phyloP scores from a whole-genome alignment of 2,888 invertebrate genomes.

The Ormia ochracea region DNA sequence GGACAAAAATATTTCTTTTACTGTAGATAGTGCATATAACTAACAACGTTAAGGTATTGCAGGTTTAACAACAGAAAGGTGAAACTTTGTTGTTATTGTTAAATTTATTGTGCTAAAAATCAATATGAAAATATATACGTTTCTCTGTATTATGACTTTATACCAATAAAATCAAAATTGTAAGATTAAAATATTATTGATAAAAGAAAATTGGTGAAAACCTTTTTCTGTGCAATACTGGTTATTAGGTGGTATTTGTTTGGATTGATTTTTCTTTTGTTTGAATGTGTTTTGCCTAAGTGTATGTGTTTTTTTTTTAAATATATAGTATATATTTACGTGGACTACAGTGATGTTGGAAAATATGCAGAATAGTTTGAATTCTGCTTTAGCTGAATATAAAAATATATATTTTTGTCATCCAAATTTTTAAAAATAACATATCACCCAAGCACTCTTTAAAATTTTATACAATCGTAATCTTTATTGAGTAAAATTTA shows the following conservation, averaged over 20 bases:
- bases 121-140: conserved; percentile 27
- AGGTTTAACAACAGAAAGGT: conserved; percentile 51
- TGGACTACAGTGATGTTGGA: conserved; percentile 39
- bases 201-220: conserved; percentile 21
- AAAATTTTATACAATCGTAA: no score
- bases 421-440: no score
- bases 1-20: not conserved
- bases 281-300: not conserved
- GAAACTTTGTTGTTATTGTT: conserved; percentile 58
- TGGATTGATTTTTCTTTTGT: conserved; percentile 48
- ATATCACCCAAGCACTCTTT: no score
- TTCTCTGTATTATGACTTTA: not conserved
- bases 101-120: conserved; percentile 51
- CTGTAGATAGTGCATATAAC: not conserved
- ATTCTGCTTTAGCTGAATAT: no score
- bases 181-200: not conserved
- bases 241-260: conserved; percentile 49
- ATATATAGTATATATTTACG: conserved; percentile 44
- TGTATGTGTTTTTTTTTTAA: conserved; percentile 5
- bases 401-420: no score
- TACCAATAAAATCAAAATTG: not conserved
- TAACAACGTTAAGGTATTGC: conserved; percentile 50
- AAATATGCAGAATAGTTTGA: no score
- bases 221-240: conserved; percentile 36
- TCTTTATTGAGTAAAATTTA: no score